These are phyloP conservation scores for Coregonus clupeaformis DNA, from an alignment of 2,113 vertebrate species.

Conservation along the genomic window DNA sequence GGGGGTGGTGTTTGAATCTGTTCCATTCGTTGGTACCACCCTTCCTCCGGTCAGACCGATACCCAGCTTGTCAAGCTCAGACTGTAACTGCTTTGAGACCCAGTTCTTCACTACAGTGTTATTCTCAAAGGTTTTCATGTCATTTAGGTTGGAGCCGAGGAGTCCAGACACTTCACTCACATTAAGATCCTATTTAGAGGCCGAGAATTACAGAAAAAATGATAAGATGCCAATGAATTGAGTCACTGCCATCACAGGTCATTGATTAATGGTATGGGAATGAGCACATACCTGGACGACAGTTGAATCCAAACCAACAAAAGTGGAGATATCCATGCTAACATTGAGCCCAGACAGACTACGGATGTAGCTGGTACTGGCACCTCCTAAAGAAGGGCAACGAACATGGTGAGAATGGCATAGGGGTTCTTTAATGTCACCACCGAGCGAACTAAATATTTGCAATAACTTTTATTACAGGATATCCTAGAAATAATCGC, in stretches of 20 bases:
- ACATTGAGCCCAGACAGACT: constrained; percentile 1
- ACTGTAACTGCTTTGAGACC: constrained; percentile 11
- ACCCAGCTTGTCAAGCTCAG: constrained; percentile 2
- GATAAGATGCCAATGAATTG: too few relatives aligned
- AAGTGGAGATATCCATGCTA: constrained; percentile 28
- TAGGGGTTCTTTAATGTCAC: background rate
- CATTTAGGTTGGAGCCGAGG: constrained; percentile 10
- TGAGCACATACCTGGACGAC: constrained; percentile 7
- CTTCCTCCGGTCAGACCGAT: background rate
- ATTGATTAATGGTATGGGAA: background rate
- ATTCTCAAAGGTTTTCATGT: constrained; percentile 22
- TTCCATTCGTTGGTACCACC: background rate
- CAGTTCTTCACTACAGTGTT: background rate
- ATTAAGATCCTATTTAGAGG: constrained; percentile 11
- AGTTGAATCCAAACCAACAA: background rate
- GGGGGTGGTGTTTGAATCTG: background rate
- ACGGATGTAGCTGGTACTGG: background rate
- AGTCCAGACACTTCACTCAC: constrained; percentile 5
- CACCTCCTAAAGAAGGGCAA: constrained; percentile 18
- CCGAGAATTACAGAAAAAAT: background rate
- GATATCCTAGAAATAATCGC: background rate
- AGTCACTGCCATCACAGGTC: background rate
- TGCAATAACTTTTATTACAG: background rate
- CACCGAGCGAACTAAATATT: background rate
- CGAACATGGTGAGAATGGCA: background rate